These are phyloP conservation scores for Podargus strigoides DNA, from an alignment of 2,797 vertebrate species.

Conservation along the genomic window DNA sequence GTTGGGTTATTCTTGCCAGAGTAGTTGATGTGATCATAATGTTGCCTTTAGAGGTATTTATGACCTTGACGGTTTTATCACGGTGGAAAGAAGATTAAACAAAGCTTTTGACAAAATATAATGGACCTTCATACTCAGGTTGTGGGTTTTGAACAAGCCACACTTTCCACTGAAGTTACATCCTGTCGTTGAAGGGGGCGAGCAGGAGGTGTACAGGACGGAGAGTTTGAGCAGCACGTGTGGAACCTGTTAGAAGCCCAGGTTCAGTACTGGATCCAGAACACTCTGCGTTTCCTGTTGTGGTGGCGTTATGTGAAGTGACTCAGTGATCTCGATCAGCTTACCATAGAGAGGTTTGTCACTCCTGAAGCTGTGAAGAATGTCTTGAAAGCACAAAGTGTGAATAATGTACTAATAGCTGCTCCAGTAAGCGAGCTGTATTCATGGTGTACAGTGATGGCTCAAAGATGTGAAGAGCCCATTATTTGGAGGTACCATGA, in stretches of 20 bases:
- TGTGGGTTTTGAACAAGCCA: background rate
- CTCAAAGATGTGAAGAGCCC: background rate
- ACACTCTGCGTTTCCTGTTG: background rate
- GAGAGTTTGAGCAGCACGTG: background rate
- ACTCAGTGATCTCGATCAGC: background rate
- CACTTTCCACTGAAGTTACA: background rate
- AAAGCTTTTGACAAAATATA: background rate
- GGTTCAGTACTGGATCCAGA: background rate
- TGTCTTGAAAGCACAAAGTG: background rate
- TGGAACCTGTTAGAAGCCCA: background rate
- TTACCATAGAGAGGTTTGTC: background rate
- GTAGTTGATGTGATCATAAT: background rate
- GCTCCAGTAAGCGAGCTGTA: background rate
- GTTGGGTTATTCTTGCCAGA: background rate
- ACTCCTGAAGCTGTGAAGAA: background rate
- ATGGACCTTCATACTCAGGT: background rate
- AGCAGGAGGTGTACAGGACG: background rate
- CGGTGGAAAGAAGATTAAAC: background rate
- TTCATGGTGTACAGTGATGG: rapidly evolving
- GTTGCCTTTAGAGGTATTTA: background rate
- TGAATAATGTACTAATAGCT: background rate
- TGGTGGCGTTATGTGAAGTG: background rate
- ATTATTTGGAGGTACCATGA: background rate
- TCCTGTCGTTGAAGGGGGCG: background rate
- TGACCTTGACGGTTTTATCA: background rate